Conservation (phyloP, 1,140 invertebrate species). For the Tetragnatha versicolor region DNA sequence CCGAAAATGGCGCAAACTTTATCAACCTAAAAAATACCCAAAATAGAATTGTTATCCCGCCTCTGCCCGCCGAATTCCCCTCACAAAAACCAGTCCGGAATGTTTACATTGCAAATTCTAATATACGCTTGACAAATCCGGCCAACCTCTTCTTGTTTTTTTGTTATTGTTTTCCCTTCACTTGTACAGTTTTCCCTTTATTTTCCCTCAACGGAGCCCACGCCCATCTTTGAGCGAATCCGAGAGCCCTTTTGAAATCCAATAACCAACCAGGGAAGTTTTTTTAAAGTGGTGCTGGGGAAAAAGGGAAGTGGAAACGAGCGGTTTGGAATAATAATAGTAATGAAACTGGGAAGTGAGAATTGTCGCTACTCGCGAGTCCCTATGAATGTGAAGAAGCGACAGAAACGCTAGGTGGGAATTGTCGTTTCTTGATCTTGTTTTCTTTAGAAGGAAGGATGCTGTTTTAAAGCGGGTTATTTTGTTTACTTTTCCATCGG, state of each 20-base stretch:
- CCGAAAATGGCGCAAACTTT: no score
- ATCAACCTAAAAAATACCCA: no score
- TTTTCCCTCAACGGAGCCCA: not conserved
- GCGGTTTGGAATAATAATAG: not conserved
- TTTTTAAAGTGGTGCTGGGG: not conserved
- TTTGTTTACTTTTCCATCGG: no score
- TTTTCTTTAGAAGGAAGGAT: no score
- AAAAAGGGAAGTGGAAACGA: not conserved
- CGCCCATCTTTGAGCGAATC: not conserved
- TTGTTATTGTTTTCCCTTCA: not conserved
- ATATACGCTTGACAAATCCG: slow-evolving; percentile 20
- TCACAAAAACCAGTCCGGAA: slow-evolving; percentile 1
- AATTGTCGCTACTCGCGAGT: not conserved
- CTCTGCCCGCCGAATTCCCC: not conserved
- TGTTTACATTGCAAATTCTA: slow-evolving; percentile 21
- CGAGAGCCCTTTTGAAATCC: slow-evolving; percentile 7
- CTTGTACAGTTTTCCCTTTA: not conserved
- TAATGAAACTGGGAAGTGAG: slow-evolving; percentile 1
- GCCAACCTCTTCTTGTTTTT: not conserved
- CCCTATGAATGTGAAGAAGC: not conserved
- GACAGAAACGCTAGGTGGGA: not conserved
- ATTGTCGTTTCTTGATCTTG: no score
- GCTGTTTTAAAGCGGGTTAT: no score
- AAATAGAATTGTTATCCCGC: slow-evolving; percentile 18
- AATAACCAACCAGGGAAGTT: slow-evolving; percentile 16